Percentiles rank a stretch among this genome's conserved stretches.
These are phyloP conservation scores for Oryzias woworae DNA, from an alignment of 2,113 vertebrate genomes.

Conservation along the genomic window DNA sequence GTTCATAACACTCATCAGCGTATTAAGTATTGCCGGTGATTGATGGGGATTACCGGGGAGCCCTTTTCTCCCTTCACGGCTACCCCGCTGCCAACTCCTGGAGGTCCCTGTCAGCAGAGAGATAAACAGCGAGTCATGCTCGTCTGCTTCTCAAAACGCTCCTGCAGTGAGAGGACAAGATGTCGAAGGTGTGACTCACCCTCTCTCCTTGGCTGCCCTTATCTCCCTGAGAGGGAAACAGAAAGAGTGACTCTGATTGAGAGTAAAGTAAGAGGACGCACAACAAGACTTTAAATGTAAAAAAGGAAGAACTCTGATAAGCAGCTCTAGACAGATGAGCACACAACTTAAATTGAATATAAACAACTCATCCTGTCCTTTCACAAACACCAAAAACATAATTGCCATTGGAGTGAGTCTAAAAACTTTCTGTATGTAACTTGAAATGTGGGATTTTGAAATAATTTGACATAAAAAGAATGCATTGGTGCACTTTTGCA, in stretches of 20 bases:
- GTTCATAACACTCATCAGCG: conserved; percentile 27
- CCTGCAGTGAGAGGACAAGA: conserved; percentile 40
- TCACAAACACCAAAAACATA: no score
- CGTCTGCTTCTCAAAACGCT: conserved; percentile 15
- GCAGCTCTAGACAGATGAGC: neutral
- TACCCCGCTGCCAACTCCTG: conserved; percentile 79
- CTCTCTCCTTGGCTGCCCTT: conserved; percentile 89
- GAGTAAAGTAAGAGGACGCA: conserved; percentile 5
- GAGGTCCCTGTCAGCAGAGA: conserved; percentile 80
- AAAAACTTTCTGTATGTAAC: no score
- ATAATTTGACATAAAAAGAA: no score
- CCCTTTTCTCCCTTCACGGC: conserved; percentile 82
- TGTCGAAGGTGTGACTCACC: conserved; percentile 79
- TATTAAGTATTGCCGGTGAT: conserved; percentile 46
- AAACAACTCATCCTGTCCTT: neutral
- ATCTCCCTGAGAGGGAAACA: conserved; percentile 82
- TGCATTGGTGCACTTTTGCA: no score
- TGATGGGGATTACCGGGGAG: conserved; percentile 79
- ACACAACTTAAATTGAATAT: neutral
- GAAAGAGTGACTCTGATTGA: conserved; percentile 11
- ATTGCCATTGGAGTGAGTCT: no score
- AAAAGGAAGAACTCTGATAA: neutral
- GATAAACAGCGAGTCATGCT: conserved; percentile 48
- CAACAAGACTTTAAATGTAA: conserved; percentile 4
- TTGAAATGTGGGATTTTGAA: no score